Base-by-base conservation (phyloP, 2,888 invertebrate species). In the Idaea biselata region DNA sequence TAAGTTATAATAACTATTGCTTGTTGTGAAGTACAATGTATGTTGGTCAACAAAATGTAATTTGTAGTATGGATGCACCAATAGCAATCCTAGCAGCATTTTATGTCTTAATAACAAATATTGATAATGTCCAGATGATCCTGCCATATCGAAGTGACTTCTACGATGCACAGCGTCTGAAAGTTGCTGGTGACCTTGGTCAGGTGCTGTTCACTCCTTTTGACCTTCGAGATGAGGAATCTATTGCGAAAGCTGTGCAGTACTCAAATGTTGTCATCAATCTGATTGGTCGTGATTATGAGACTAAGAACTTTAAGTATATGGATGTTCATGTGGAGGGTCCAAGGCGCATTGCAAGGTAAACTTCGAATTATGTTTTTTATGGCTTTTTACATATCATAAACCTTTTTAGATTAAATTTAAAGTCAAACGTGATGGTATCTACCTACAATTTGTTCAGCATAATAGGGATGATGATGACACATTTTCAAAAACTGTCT, bases 181-280 rank as follows among this genome's bases (percentile, higher is more conserved):
- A 98, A 88, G 91, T 99, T 0, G 93, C 94, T 76, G 99, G 99
- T 18, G 99, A 99, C 88, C 94, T 99, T 69, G 99, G 99, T 2
- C 99, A 99, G 93, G 96, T 99, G 7, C 92, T 98, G 14, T 99
- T 98, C 79, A 95, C 97, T 80, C 97, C 97, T 14, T 99, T 94
- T 86, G 87, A 98, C 79, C 81, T 99, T 58, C 89, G 94, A 55
- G 98, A 99, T 93, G 97, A 98, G 70, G 96, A 96, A 54, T 95
- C 97, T 0, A 96, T 99, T 73, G 93, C 94, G 2, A 96, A 96
- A 77, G 96, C 96, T 11, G 95, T 99, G 55, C 96, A 96, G 80
- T 97, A 99, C 91, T 99, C 99, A 1, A 99, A 99, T 92, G 97
- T 99, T 60, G 99, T 99, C 0, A 95, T 99, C 71, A 99, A 99